These are phyloP conservation scores for Vanessa atalanta DNA, from an alignment of 1,140 invertebrate genomes.

Conservation along the genomic window DNA sequence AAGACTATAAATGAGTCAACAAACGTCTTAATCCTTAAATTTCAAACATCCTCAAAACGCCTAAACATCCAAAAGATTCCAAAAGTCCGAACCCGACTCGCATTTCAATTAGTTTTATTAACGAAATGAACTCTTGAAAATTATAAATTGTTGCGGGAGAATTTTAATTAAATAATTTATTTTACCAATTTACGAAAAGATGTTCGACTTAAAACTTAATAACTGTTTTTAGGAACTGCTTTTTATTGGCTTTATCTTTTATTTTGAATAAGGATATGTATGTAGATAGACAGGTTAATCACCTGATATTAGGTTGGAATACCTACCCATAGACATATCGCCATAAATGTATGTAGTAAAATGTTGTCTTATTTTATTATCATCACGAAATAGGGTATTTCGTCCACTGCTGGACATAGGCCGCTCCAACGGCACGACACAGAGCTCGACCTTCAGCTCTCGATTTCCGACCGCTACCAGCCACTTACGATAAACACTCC, in stretches of 20 bases:
- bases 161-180: conserved; percentile 71
- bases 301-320: too few relatives aligned
- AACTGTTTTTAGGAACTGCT: conserved; percentile 1
- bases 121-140: conserved; percentile 55
- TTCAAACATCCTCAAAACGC: neutral
- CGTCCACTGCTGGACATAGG: too few relatives aligned
- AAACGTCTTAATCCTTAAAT: neutral
- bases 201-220: neutral
- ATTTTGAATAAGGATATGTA: too few relatives aligned
- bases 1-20: neutral
- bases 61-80: conserved; percentile 26
- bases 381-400: too few relatives aligned
- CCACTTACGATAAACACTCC: too few relatives aligned
- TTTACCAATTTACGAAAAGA: neutral
- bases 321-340: too few relatives aligned
- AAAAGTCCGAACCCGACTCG: conserved; percentile 24
- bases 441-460: too few relatives aligned
- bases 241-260: neutral
- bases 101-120: conserved; percentile 69
- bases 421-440: too few relatives aligned
- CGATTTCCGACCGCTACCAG: too few relatives aligned
- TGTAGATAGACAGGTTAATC: too few relatives aligned
- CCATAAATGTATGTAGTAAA: too few relatives aligned
- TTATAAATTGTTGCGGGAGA: conserved; percentile 67
- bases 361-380: too few relatives aligned